These are phyloP conservation scores for Ceratina calcarata DNA, from an alignment of 1,140 invertebrate species.

Conservation along the genomic window DNA sequence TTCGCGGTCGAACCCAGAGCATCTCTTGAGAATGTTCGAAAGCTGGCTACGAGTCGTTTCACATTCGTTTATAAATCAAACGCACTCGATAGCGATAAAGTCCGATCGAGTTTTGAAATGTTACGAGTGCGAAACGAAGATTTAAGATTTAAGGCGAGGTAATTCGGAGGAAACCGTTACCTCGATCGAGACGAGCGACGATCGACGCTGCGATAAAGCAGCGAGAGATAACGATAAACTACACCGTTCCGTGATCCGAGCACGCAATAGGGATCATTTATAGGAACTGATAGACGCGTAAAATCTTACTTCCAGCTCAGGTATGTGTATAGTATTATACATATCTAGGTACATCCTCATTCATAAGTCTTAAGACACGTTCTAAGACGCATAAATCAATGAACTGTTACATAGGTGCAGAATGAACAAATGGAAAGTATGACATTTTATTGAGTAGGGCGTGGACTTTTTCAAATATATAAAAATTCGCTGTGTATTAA, in stretches of 20 bases:
- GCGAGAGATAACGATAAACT: constrained; percentile 16
- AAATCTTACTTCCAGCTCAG: constrained; percentile 24
- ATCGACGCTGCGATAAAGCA: background rate
- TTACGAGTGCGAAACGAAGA: background rate
- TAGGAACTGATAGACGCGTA: constrained; percentile 27
- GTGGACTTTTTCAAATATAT: too few species aligned
- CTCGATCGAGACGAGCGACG: background rate
- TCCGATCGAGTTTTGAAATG: background rate
- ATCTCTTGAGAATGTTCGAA: background rate
- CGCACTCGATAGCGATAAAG: too few species aligned
- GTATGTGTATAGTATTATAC: too few species aligned
- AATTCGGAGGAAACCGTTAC: background rate
- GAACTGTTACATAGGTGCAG: too few species aligned
- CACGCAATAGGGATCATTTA: constrained; percentile 23
- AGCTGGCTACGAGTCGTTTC: background rate
- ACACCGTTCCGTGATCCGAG: background rate
- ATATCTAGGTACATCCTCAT: too few species aligned
- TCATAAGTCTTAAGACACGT: too few species aligned
- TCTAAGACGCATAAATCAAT: too few species aligned
- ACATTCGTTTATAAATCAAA: too few species aligned
- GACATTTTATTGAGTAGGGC: too few species aligned
- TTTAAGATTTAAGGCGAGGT: background rate
- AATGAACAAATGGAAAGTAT: too few species aligned
- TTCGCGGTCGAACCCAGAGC: background rate
- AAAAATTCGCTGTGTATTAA: too few species aligned